Base-by-base conservation (phyloP, 2,888 invertebrate genomes). In the Diaperis boleti region DNA sequence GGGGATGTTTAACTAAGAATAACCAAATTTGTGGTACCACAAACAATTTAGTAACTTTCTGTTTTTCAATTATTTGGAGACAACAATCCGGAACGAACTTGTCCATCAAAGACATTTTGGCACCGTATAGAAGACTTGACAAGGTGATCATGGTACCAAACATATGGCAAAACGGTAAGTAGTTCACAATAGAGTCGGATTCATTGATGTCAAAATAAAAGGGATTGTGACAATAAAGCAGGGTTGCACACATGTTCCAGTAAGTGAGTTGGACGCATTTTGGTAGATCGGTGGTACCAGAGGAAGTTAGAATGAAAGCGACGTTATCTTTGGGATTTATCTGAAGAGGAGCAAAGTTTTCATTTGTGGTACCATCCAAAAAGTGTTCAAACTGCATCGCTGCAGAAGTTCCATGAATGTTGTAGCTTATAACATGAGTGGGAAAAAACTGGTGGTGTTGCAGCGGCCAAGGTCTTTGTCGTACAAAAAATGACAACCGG, bases 281-380 rank as follows among this genome's bases (percentile, higher is more conserved):
- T 0, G 91, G 89, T 49, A 89, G 63, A 0, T 94, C 94, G 0
- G 94, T 94, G 0, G 94, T 94, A 0, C 92, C 92, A 76, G 92
- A 93, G 1, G 93, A 93, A 78, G 90, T 94, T 0, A 92, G 92
- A 73, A 94, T 81, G 3, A 90, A 79, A 0, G 86, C 86, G 3
- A 88, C 78, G 69, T 91, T 90, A 8, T 88, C 83, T 7, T 52
- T 41, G 2, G 35, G 44, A n/a, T 45, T 41, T 7, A 54, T 10
- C 13, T 59, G 33, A 29, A 50, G 14, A 3, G 49, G 59, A 1
- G 4, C 10, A 41, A 49, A 41, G 3, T n/a, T n/a, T 10, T 10
- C 13, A 10, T 37, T 18, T 31, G 10, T 15, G 15, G n/a, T 26
- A 3, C 11, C 20, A 3, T 29, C 31, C 1, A 59, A n/a, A 1